Base-by-base conservation (phyloP, 2,888 invertebrate species). In the Drosophila mayaguana region DNA sequence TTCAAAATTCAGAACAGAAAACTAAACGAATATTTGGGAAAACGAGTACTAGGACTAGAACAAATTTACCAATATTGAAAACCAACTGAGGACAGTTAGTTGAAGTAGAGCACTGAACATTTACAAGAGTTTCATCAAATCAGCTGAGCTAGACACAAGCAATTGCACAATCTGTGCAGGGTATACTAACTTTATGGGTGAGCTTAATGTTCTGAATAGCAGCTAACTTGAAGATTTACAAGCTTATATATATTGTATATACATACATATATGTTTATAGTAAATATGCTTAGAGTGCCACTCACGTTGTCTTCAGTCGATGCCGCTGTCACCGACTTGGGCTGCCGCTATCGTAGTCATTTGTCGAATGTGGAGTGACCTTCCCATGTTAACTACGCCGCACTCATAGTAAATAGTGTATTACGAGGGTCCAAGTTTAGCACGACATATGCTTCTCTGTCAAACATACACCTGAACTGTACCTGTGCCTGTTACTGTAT, bases 301-400 rank as follows among this genome's bases (percentile, higher is more conserved):
- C 63, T 73, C 74, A 76, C 78, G 74, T 61, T 43, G 46, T 16
- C 34, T 34, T 34, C 25, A 28, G 42, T 11, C 34, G 36, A 16
- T 54, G 14, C 36, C n/a, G 50, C 28, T 28, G 46, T 25, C 25
- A 12, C 48, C 12, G 48, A 48, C 48, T 28, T 32, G 16, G 28
- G 18, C 48, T 32, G 48, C 7, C 16, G 25, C n/a, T 48, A 45
- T 45, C 12, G 28, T 18, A 36, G 20, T n/a, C 20, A 22, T 32
- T 57, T 38, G 6, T 25, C 45, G 40, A 65, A 61, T 72, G 73
- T 43, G 42, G 38, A 54, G 43, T 63, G 76, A 78, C 76, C 76
- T 77, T 77, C 79, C 50, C 76, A 66, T 74, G 75, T 61, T 60
- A 65, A 50, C 79, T 54, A 77, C 75, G 57, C 45, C 45, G 56